phyloP scores from a whole-genome alignment of 2,113 vertebrate species.

The Callionymus lyra region DNA sequence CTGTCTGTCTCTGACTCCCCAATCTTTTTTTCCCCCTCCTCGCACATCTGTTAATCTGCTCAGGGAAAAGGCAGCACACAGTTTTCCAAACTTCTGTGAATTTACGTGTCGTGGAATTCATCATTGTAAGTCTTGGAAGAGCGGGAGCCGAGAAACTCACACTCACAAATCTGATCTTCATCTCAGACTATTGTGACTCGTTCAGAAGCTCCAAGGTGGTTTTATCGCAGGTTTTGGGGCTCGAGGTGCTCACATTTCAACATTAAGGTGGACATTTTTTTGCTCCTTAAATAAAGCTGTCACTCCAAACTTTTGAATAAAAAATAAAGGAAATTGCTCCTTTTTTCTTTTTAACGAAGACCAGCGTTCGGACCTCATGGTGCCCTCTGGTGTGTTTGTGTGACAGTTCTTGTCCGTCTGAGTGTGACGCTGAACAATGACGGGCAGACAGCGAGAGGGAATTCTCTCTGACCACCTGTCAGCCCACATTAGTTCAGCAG shows the following conservation, averaged over 20 bases:
- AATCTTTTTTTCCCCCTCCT: neutral
- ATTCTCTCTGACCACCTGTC: constrained; percentile 61
- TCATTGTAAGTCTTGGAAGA: constrained; percentile 52
- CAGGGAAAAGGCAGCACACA: constrained; percentile 58
- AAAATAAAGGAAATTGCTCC: too few species aligned
- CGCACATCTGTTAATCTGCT: constrained; percentile 67
- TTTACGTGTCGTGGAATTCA: constrained; percentile 62
- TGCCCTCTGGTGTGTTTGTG: constrained; percentile 56
- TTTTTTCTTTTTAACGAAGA: neutral
- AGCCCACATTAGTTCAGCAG: constrained; percentile 45
- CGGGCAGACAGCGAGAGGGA: constrained; percentile 44
- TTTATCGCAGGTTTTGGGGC: constrained; percentile 29
- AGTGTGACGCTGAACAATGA: constrained; percentile 54
- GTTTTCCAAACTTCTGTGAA: constrained; percentile 60
- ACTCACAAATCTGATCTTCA: constrained; percentile 40
- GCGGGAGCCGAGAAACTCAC: constrained; percentile 43
- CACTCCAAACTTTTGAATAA: neutral
- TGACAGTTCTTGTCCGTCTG: constrained; percentile 53
- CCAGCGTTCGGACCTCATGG: too few species aligned
- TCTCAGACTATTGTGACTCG: constrained; percentile 30
- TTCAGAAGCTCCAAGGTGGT: constrained; percentile 36
- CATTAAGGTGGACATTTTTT: constrained; percentile 13
- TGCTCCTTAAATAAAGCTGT: neutral
- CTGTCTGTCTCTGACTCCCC: constrained; percentile 3
- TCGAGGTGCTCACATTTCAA: constrained; percentile 14